These are phyloP conservation scores for Scaptomyza hsui DNA, from an alignment of 1,140 invertebrate species.

Conservation along the genomic window DNA sequence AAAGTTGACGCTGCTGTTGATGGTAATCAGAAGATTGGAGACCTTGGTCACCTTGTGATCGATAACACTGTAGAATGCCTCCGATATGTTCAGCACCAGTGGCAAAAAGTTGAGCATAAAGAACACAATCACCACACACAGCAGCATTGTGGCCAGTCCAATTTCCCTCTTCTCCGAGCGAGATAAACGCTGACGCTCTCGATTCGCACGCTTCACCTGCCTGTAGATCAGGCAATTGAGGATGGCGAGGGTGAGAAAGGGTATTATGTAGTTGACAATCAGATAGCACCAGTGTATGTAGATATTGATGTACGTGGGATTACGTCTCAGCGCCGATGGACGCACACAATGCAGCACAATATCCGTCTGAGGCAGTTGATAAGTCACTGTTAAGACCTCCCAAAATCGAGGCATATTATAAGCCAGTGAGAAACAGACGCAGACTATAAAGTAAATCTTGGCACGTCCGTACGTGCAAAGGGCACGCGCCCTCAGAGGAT, in stretches of 20 bases:
- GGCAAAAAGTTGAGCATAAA: slow-evolving; percentile 97
- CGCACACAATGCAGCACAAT: slow-evolving; percentile 88
- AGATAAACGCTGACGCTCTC: slow-evolving; percentile 91
- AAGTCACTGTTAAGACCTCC: slow-evolving; percentile 85
- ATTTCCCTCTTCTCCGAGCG: slow-evolving; percentile 93
- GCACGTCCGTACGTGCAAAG: slow-evolving; percentile 96
- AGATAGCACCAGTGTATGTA: slow-evolving; percentile 97
- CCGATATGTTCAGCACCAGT: slow-evolving; percentile 94
- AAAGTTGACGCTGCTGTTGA: slow-evolving; percentile 98
- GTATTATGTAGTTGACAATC: slow-evolving; percentile 95
- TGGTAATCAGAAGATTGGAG: slow-evolving; percentile 96
- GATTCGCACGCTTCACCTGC: slow-evolving; percentile 92
- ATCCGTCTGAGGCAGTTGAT: slow-evolving; percentile 45
- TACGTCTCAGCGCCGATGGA: slow-evolving; percentile 88
- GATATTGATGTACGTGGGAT: slow-evolving; percentile 90
- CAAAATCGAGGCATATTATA: slow-evolving; percentile 94
- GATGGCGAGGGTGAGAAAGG: slow-evolving; percentile 92
- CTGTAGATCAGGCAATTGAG: slow-evolving; percentile 96
- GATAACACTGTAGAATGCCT: slow-evolving; percentile 89
- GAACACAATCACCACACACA: slow-evolving; percentile 97
- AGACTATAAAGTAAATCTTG: slow-evolving; percentile 92
- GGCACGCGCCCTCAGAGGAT: slow-evolving; percentile 93
- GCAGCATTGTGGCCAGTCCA: slow-evolving; percentile 95
- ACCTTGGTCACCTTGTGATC: slow-evolving; percentile 92
- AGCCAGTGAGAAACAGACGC: slow-evolving; percentile 91